Evolutionary conservation across 1,140 invertebrate species (phyloP).

Genomic region (Drosophila insularis): DNA sequence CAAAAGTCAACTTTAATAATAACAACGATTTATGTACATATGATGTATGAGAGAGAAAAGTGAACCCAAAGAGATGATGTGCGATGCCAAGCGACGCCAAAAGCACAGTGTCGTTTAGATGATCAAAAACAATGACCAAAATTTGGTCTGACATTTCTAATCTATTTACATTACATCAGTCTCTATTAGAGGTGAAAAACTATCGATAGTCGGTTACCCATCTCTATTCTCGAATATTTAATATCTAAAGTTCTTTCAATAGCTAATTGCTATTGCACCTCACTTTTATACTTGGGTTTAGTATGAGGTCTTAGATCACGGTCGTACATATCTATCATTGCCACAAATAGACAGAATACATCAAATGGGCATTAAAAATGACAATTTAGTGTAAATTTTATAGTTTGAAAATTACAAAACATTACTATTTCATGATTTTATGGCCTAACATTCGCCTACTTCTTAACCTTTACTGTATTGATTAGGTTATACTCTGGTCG

Average conservation of each 20-base stretch:
- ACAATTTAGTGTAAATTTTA: background rate
- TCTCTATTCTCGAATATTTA: too few species aligned
- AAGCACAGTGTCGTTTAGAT: background rate
- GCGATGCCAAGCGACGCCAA: background rate
- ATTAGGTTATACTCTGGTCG: background rate
- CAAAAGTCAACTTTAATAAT: slow-evolving; percentile 51
- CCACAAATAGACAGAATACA: background rate
- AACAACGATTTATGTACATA: slow-evolving; percentile 62
- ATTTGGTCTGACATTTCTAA: background rate
- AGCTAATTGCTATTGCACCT: too few species aligned
- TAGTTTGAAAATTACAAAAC: background rate
- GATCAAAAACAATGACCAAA: background rate
- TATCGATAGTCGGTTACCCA: too few species aligned
- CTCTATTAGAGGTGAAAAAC: too few species aligned
- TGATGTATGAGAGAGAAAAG: slow-evolving; percentile 37
- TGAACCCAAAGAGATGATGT: background rate
- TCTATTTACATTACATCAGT: too few species aligned
- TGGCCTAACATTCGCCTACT: background rate
- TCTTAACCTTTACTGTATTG: background rate
- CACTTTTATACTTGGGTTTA: too few species aligned
- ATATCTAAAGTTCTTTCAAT: too few species aligned
- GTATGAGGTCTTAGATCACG: too few species aligned
- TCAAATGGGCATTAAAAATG: background rate
- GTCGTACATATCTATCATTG: too few species aligned
- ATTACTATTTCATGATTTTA: background rate